phyloP scores from a whole-genome alignment of 2,797 vertebrate species.

The Melanotaenia pygmaea region DNA sequence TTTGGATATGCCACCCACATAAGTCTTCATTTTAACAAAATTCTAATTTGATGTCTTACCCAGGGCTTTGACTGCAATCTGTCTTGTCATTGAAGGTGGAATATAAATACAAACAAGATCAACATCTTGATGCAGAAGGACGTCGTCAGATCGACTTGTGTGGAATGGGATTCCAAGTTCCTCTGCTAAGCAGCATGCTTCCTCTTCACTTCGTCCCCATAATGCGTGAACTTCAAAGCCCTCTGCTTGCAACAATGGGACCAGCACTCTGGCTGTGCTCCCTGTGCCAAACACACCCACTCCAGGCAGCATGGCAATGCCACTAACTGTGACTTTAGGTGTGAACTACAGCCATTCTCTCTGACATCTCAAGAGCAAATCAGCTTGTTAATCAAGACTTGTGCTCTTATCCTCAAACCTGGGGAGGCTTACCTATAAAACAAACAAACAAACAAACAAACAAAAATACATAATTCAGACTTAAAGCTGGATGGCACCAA shows the following conservation, averaged over 20 bases:
- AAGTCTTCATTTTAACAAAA: background rate
- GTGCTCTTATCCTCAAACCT: background rate
- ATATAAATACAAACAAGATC: slow-evolving; percentile 98
- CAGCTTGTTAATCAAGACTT: slow-evolving; percentile 19
- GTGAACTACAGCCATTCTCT: slow-evolving; percentile 48
- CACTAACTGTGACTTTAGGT: slow-evolving; percentile 46
- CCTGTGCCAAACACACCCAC: slow-evolving; percentile 98
- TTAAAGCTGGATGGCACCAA: background rate
- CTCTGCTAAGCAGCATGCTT: slow-evolving; percentile 89
- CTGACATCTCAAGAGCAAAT: slow-evolving; percentile 25
- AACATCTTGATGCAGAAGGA: slow-evolving; percentile 94
- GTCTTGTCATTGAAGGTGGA: slow-evolving; percentile 93
- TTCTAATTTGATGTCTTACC: slow-evolving; percentile 78
- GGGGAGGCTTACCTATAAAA: slow-evolving; percentile 36
- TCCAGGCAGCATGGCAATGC: slow-evolving; percentile 89
- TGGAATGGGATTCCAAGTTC: slow-evolving; percentile 94
- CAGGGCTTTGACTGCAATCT: slow-evolving; percentile 96
- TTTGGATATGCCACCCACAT: background rate
- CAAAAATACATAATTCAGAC: background rate
- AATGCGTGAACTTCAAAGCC: slow-evolving; percentile 94
- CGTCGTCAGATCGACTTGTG: slow-evolving; percentile 93
- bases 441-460: slow-evolving; percentile 4
- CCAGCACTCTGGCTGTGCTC: slow-evolving; percentile 91
- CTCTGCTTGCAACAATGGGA: slow-evolving; percentile 92
- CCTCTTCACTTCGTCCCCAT: slow-evolving; percentile 95